Percentiles rank a stretch among this genome's conserved stretches.
Evolutionary conservation across 2,888 invertebrate species (phyloP).

Genomic region (Chymomyza amoena): DNA sequence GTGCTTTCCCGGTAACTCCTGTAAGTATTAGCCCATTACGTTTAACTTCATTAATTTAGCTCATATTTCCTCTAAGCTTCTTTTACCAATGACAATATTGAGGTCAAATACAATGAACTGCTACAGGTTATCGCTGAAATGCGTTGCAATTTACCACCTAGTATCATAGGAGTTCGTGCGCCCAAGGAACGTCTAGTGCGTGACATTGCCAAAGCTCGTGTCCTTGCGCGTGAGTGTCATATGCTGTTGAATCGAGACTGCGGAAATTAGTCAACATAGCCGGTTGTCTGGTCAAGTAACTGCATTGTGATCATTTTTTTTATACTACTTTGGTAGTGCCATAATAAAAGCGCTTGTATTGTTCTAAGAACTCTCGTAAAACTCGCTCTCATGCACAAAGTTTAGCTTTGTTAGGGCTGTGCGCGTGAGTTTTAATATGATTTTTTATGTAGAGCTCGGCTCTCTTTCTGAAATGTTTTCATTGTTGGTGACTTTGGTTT

Average conservation of each 20-base stretch:
- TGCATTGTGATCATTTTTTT: background rate
- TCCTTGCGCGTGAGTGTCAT: slow-evolving; percentile 48
- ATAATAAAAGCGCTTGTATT: background rate
- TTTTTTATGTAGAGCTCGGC: too few relatives aligned
- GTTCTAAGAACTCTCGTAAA: background rate
- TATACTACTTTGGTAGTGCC: background rate
- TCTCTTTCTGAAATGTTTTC: too few relatives aligned
- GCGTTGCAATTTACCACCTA: slow-evolving; percentile 34
- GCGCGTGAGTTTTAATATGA: background rate
- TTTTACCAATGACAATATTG: slow-evolving; percentile 37
- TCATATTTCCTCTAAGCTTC: slow-evolving; percentile 15
- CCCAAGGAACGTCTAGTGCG: slow-evolving; percentile 57
- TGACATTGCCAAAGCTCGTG: slow-evolving; percentile 57
- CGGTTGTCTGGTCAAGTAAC: background rate
- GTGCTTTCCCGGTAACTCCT: too few relatives aligned
- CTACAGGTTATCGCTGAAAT: slow-evolving; percentile 42
- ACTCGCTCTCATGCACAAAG: background rate
- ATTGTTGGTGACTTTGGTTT: too few relatives aligned
- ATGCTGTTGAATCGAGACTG: slow-evolving; percentile 38
- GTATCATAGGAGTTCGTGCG: slow-evolving; percentile 45
- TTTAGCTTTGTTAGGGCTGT: background rate
- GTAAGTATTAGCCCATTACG: background rate
- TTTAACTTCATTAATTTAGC: background rate
- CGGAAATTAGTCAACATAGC: background rate
- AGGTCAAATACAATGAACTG: slow-evolving; percentile 32